Base-by-base conservation (phyloP, 2,797 vertebrate species). In the Clarias fuscus region DNA sequence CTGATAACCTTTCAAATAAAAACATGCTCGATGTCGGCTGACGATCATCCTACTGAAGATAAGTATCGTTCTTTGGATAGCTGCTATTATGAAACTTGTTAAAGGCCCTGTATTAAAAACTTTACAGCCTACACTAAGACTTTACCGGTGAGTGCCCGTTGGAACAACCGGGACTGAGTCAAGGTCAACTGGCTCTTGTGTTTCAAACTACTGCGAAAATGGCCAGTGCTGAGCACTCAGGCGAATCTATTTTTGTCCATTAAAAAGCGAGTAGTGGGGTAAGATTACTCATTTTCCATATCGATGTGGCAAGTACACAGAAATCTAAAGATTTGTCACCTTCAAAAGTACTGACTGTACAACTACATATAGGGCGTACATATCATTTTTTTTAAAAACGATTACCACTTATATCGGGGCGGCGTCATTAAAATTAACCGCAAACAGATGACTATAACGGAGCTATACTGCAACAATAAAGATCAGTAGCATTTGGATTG, bases 141-240 rank as follows among this genome's bases (percentile, higher is more conserved):
- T 77, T 78, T 72, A 84, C 43, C 67, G 48, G n/a, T 80, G 68
- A 58, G 84, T 59, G 18, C 83, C 17, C 48, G 58, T 58, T 78
- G 40, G 83, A 84, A 77, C 77, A 43, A 75, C 53, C 43, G 40
- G 40, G 72, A 53, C 17, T 43, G 56, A 62, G 82, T 64, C 86
- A 88, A 90, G 90, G 90, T 91, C 90, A 86, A 81, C 81, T 24
- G 58, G 85, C 68, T 84, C 64, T 84, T 84, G 61, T 86, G 84
- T 89, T 90, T 87, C 86, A 85, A 84, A 88, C 59, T 84, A 40
- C 70, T 73, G 70, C 68, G 75, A 75, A 91, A 90, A 89, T 61
- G 82, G 78, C 85, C 58, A 56, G 83, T 5, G 22, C 67, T 56
- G 75, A 83, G 88, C 62, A 82, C 80, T 89, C 80, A 68, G 78